A percentile compares a stretch with the other conserved stretches of the same genome.
Conservation (phyloP, 1,140 invertebrate species). For the Sycobia sp. region DNA sequence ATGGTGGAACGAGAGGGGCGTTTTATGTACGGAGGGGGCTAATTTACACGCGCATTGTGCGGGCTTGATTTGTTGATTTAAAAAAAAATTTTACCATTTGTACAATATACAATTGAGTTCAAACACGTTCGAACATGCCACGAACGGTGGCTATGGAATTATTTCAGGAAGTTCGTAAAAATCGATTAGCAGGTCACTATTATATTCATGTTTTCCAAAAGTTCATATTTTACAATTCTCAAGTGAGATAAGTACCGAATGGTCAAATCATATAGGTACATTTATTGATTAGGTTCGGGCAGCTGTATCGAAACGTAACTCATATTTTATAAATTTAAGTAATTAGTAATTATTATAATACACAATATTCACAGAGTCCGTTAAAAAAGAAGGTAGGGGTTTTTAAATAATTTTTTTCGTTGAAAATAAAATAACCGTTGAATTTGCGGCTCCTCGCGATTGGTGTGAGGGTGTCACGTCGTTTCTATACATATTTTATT, state of each 20-base stretch:
- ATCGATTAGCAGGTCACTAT: constrained; percentile 31
- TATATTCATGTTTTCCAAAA: constrained; percentile 35
- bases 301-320: constrained; percentile 55
- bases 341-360: constrained; percentile 62
- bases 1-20: constrained; percentile 33
- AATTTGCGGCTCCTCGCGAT: constrained; percentile 48
- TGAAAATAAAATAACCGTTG: constrained; percentile 52
- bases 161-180: constrained; percentile 33
- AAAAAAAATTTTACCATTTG: constrained; percentile 53
- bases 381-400: constrained; percentile 51
- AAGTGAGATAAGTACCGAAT: constrained; percentile 29
- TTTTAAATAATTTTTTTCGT: constrained; percentile 40
- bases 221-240: constrained; percentile 45
- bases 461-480: constrained; percentile 41
- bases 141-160: constrained; percentile 44
- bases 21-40: constrained; percentile 36
- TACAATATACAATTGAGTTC: constrained; percentile 60
- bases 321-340: constrained; percentile 59
- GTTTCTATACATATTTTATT: constrained; percentile 61
- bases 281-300: constrained; percentile 37
- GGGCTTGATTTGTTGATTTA: constrained; percentile 44
- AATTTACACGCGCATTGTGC: constrained; percentile 47
- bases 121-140: constrained; percentile 52
- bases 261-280: constrained; percentile 19
- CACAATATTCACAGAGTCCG: constrained; percentile 61